phyloP scores from a whole-genome alignment of 2,113 vertebrate species.

The Cavia aperea region DNA sequence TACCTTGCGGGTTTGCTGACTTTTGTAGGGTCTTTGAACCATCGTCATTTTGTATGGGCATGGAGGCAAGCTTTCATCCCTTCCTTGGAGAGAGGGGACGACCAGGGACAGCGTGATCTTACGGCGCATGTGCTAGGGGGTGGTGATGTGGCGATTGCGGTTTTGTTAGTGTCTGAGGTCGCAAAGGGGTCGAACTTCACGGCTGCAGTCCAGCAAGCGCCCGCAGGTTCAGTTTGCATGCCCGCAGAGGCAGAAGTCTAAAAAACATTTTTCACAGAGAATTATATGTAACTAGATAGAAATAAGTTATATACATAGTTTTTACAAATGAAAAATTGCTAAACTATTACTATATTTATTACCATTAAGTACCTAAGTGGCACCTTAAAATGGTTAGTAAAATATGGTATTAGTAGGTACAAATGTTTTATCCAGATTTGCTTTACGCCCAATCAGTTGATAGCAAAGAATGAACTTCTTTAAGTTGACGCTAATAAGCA shows the following conservation, averaged over 20 bases:
- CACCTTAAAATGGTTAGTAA: constrained; percentile 39
- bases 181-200: not conserved
- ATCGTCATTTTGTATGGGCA: not conserved
- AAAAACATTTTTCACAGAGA: not conserved
- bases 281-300: constrained; percentile 2
- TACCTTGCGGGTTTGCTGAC: not conserved
- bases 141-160: not conserved
- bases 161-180: not conserved
- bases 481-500: constrained; percentile 28
- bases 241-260: not conserved
- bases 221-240: not conserved
- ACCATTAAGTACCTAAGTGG: constrained; percentile 11
- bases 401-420: constrained; percentile 2
- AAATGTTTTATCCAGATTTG: constrained; percentile 8
- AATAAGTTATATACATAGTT: not conserved
- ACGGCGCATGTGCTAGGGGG: not conserved
- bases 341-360: constrained; percentile 22
- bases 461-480: not conserved
- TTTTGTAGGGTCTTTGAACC: not conserved
- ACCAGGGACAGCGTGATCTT: not conserved
- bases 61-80: not conserved
- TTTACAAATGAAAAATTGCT: not conserved
- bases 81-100: not conserved
- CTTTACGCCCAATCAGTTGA: not conserved
- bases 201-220: not conserved